Evolutionary conservation across 2,113 vertebrate genomes (phyloP), one percentile per base, ranked within the genome.

Genomic region (Hiodon tergisus): DNA sequence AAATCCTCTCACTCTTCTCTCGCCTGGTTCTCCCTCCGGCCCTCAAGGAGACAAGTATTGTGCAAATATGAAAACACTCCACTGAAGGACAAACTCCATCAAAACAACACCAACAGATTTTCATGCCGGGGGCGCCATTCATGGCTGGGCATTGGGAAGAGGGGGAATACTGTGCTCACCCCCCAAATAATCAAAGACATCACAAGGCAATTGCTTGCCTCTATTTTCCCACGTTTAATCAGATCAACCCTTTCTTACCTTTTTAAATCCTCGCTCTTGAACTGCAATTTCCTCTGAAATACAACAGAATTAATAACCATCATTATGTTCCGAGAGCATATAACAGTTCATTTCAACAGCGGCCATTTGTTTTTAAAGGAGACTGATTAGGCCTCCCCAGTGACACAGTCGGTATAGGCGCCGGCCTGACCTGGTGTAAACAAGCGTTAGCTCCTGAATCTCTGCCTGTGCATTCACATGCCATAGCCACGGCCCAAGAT

Each of bases 231-330:
- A 16, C 51, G 46, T 46, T 55, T 17, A 70, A 54, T 55, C n/a
- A 31, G 31, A 31, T 31, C 9, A 59, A 8, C 9, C 14, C 3
- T 14, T 7, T 48, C 76, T 62, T 78, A 78, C 77, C 77, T 65
- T 78, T 48, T 72, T 51, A 46, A 52, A 47, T 53, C 14, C 47
- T 16, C 10, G 4, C 48, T 53, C 17, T n/a, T 54, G 73, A 3
- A 6, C 55, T 51, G 55, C 8, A 61, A 57, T 71, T 59, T 75
- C 69, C 6, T 54, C 77, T 78, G 73, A 16, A 78, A 78, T 14
- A 67, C 47, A 75, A 67, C 7, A 73, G 14, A 51, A 4, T 69
- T 53, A 70, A 61, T 52, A 11, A 61, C 11, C 6, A 31, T 50
- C 13, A 59, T n/a, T 52, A 60, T 47, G 17, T 3, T 47, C 58